Base-by-base conservation (phyloP, 2,113 vertebrate genomes). In the Atlantisia rogersi region DNA sequence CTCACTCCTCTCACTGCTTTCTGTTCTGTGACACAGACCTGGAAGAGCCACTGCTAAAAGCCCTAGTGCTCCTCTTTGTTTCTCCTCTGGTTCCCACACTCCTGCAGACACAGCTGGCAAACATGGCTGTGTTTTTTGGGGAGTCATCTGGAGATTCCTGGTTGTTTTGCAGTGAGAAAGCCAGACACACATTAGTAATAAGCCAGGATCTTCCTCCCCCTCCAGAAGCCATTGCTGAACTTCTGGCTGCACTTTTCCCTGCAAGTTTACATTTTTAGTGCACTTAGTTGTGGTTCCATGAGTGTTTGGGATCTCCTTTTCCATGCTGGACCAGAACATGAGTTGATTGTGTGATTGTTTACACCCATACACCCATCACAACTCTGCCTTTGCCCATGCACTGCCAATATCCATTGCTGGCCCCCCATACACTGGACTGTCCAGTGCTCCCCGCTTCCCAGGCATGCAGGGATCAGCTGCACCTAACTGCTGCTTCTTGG, bases 361-460 rank as follows among this genome's bases (percentile, higher is more conserved):
- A 10, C 40, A 19, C 11, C n/a, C 9, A 1, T 6, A 10, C 31
- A 14, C 39, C 26, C 3, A 2, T 52, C 35, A 25, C 24, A 14
- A 29, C 63, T 13, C 76, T 68, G 25, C 22, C 52, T 28, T 10
- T 68, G 28, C 28, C 55, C n/a, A 4, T 5, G 7, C 17, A 1
- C 28, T 28, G 82, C 50, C 35, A 12, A 6, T 21, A 2, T 37
- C 29, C 2, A 55, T 46, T 56, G 40, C 79, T 40, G 21, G 10
- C 8, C 21, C 40, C 18, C 42, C 32, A 4, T 16, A 2, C 7
- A 0, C 62, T 4, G 26, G 5, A 5, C 26, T 31, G 24, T 13
- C 55, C 7, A 2, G 5, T 35, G 17, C 22, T 86, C 71, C 70
- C 42, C 40, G 91, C 71, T 89, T 46, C 86, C 71, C 76, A 74